A percentile compares a stretch with the other conserved stretches of the same genome.
Conservation (phyloP, 2,113 vertebrate species). For the Plecotus auritus region DNA sequence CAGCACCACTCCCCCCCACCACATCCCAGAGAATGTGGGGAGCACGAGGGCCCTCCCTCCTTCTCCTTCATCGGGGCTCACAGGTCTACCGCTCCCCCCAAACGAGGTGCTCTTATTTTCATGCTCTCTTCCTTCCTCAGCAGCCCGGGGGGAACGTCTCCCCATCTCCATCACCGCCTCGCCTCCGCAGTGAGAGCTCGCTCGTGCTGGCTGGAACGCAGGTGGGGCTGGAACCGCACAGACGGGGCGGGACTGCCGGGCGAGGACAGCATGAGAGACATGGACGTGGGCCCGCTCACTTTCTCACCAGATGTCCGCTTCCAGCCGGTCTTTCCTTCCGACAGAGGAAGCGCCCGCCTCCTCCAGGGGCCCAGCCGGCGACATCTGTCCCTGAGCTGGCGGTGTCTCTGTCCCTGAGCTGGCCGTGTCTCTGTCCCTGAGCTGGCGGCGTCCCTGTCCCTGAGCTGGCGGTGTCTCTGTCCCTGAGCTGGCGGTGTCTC, state of each 20-base stretch:
- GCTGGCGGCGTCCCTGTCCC: neutral
- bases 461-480: neutral
- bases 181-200: neutral
- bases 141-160: neutral
- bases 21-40: neutral
- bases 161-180: too few relatives aligned
- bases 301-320: neutral
- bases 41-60: neutral
- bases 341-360: neutral
- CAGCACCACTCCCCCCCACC: neutral
- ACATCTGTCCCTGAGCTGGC: neutral
- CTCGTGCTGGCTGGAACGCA: neutral
- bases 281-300: neutral
- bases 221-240: neutral
- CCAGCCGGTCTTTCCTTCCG: neutral
- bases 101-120: neutral
- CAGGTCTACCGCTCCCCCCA: too few relatives aligned
- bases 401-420: neutral
- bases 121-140: neutral
- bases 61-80: neutral
- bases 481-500: neutral
- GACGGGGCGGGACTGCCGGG: too few relatives aligned
- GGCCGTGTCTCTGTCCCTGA: neutral
- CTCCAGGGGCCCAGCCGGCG: neutral
- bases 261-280: neutral